Evolutionary conservation across 2,113 vertebrate genomes (phyloP).

Genomic region (Alligator sinensis): DNA sequence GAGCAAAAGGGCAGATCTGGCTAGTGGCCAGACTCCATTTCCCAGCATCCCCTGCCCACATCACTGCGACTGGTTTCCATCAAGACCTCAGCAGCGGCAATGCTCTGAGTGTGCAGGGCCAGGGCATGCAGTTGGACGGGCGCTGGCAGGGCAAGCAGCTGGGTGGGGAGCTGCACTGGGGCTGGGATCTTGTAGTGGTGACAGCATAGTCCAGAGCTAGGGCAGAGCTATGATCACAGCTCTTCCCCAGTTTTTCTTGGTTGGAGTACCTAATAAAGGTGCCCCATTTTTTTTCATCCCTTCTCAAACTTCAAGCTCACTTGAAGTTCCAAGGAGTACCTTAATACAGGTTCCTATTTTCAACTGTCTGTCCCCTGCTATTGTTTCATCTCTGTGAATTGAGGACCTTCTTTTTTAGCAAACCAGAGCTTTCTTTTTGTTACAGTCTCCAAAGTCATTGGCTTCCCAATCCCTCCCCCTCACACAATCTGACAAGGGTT

Average conservation of each 20-base stretch:
- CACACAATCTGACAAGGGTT: background rate
- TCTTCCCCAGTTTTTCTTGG: background rate
- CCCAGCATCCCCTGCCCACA: too few relatives aligned
- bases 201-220: too few relatives aligned
- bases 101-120: too few relatives aligned
- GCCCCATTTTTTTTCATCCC: background rate
- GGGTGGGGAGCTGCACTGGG: too few relatives aligned
- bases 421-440: slow-evolving; percentile 8
- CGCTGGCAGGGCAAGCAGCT: too few relatives aligned
- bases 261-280: background rate
- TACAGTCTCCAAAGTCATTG: background rate
- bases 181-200: too few relatives aligned
- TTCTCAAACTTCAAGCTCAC: background rate
- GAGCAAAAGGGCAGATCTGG: too few relatives aligned
- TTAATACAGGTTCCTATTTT: background rate
- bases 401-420: background rate
- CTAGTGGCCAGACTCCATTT: too few relatives aligned
- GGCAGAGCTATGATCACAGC: too few relatives aligned
- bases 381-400: slow-evolving; percentile 13
- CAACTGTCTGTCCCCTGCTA: background rate
- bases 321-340: background rate
- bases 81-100: too few relatives aligned
- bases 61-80: too few relatives aligned
- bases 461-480: background rate
- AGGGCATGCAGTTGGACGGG: too few relatives aligned